Percentiles rank a stretch among this genome's conserved stretches.
Evolutionary conservation across 2,113 vertebrate genomes (phyloP).

Genomic region (Bufo bufo): DNA sequence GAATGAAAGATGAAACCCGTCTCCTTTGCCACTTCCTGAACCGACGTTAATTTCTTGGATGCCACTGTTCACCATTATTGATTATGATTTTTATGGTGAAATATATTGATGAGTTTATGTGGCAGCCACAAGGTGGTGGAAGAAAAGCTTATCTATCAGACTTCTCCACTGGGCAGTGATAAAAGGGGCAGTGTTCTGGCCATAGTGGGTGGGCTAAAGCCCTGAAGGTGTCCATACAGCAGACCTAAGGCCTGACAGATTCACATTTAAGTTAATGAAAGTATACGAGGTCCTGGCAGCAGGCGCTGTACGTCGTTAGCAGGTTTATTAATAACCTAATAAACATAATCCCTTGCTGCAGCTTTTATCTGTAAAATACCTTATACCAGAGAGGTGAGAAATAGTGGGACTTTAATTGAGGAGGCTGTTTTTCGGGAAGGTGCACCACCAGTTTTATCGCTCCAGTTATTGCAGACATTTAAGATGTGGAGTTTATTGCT

Average conservation of each 20-base stretch:
- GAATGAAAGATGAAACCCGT: conserved; percentile 6
- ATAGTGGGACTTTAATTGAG: neutral
- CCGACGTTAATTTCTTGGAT: neutral
- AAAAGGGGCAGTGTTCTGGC: too few species aligned
- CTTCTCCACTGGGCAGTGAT: too few species aligned
- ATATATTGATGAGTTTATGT: too few species aligned
- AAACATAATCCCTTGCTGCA: neutral
- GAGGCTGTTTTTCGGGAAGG: neutral
- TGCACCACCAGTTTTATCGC: neutral
- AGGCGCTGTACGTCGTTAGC: neutral
- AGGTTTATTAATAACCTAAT: neutral
- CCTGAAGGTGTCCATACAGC: too few species aligned
- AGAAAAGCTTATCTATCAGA: too few species aligned
- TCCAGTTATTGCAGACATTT: neutral
- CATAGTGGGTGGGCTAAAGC: too few species aligned
- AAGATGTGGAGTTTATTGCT: neutral
- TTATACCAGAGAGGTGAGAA: neutral
- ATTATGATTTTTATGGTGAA: neutral
- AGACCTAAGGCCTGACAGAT: neutral
- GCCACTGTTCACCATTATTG: neutral
- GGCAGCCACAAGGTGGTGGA: too few species aligned
- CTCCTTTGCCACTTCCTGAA: neutral
- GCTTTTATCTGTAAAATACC: neutral
- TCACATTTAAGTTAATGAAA: neutral
- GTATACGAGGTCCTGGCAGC: too few species aligned